Evolutionary conservation across 2,888 invertebrate species (phyloP).

Genomic region (Tetanocera ferruginea): DNA sequence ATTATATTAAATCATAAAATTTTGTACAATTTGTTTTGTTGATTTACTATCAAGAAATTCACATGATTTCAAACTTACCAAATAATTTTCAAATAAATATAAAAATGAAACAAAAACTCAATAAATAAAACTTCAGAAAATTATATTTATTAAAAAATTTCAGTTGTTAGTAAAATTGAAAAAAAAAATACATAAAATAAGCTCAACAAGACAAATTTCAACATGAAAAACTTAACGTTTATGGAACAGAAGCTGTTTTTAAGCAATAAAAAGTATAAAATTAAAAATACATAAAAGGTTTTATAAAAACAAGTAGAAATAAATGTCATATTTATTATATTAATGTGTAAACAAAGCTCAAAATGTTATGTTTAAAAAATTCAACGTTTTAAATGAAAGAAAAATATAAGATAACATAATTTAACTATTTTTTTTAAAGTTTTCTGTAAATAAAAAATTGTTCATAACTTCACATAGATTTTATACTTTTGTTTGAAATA

Average conservation of each 20-base stretch:
- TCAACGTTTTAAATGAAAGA: background rate
- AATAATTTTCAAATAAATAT: background rate
- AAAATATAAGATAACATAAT: constrained; percentile 6
- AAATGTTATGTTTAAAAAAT: background rate
- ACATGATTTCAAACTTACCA: too few relatives aligned
- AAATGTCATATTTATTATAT: background rate
- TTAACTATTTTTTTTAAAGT: background rate
- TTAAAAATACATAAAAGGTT: background rate
- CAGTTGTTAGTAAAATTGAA: too few relatives aligned
- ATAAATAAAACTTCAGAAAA: too few relatives aligned
- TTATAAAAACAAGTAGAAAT: background rate
- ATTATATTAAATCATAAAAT: too few relatives aligned
- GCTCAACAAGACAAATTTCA: too few relatives aligned
- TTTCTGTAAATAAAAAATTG: background rate
- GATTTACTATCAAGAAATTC: too few relatives aligned
- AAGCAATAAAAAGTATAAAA: too few relatives aligned
- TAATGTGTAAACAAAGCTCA: background rate
- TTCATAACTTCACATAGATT: background rate
- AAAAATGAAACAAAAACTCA: background rate
- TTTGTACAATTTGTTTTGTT: too few relatives aligned
- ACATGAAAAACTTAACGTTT: too few relatives aligned
- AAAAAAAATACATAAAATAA: too few relatives aligned
- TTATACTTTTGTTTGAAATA: background rate
- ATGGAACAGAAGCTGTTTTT: too few relatives aligned
- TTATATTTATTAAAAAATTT: too few relatives aligned